phyloP scores from a whole-genome alignment of 1,140 invertebrate species.

The Lasioglossum albipes region DNA sequence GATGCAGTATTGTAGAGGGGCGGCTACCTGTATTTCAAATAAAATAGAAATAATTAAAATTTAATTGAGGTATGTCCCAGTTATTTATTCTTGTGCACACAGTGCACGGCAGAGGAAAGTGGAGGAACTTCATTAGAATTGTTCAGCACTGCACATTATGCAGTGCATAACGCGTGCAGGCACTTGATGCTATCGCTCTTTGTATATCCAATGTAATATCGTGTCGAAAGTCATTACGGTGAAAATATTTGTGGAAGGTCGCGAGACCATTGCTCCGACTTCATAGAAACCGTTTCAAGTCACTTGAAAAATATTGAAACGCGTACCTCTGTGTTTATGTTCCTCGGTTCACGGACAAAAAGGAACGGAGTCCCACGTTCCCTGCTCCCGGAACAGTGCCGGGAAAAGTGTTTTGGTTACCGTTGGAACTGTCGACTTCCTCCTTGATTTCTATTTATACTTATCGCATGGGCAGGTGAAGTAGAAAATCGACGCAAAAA shows the following conservation, averaged over 20 bases:
- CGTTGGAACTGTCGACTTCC: background rate
- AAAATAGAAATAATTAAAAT: no score
- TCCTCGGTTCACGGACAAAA: background rate
- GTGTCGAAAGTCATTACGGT: background rate
- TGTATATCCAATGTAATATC: background rate
- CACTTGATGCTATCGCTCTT: background rate
- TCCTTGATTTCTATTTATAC: conserved; percentile 21
- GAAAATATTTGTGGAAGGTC: background rate
- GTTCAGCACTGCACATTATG: background rate
- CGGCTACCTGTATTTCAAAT: no score
- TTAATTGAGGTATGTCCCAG: no score
- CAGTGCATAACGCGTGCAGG: background rate
- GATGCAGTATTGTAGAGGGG: no score
- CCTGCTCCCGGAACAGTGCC: background rate
- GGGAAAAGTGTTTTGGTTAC: background rate
- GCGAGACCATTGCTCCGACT: background rate
- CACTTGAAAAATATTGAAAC: background rate
- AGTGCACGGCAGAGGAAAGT: background rate
- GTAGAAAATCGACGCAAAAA: background rate
- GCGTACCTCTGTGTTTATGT: background rate
- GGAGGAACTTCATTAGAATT: background rate
- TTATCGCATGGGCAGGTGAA: background rate
- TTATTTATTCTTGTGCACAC: no score
- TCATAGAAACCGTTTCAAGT: background rate
- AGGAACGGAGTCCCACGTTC: no score